Percentiles rank a stretch among this genome's conserved stretches.
Conservation (phyloP, 2,797 vertebrate species). For the Alfaro cultratus region DNA sequence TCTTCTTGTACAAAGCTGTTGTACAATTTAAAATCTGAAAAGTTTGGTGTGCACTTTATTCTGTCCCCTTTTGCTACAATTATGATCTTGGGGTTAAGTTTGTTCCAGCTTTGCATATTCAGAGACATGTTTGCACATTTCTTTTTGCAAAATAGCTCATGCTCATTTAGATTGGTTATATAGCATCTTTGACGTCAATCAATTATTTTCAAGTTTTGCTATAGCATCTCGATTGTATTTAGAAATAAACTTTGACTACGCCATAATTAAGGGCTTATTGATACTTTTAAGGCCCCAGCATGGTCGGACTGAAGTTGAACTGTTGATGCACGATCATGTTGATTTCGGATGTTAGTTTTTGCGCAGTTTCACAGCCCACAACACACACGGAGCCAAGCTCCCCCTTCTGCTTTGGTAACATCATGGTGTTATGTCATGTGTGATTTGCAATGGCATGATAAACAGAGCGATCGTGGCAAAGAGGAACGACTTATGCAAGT, state of each 20-base stretch:
- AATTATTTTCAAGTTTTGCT: background rate
- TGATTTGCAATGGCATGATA: no score
- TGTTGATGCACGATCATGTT: no score
- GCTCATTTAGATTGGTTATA: background rate
- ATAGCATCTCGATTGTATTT: background rate
- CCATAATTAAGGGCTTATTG: background rate
- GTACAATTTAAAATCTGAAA: background rate
- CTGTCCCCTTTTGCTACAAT: background rate
- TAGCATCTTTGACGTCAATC: background rate
- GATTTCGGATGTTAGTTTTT: no score
- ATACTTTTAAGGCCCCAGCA: no score
- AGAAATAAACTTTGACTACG: background rate
- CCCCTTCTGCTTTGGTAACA: no score
- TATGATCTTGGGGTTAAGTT: background rate
- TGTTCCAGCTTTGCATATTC: background rate
- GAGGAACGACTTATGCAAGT: no score
- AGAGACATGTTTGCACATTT: background rate
- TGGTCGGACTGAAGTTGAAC: no score
- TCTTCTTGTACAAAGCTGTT: background rate
- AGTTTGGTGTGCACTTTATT: background rate
- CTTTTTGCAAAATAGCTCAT: background rate
- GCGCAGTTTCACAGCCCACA: no score
- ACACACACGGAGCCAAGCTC: no score
- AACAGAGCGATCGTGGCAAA: no score
- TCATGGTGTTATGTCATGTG: no score